Evolutionary conservation across 2,888 invertebrate species (phyloP).

Genomic region (Sipha maydis): DNA sequence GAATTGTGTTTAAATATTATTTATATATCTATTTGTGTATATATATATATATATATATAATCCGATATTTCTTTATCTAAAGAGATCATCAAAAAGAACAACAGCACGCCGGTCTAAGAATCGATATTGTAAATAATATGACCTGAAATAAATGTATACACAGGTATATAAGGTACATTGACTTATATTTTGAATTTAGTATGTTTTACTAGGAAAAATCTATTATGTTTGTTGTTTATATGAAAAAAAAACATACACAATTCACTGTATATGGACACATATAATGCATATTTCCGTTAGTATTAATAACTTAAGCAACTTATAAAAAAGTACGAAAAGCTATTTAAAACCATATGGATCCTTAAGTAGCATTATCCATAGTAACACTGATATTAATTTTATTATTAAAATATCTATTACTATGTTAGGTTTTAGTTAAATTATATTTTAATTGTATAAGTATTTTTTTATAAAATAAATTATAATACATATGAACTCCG

Average conservation of each 20-base stretch:
- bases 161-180: background rate
- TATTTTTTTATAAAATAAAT: too few relatives aligned
- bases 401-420: too few relatives aligned
- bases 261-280: background rate
- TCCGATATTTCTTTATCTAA: background rate
- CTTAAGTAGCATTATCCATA: too few relatives aligned
- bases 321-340: background rate
- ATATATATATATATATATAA: background rate
- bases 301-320: background rate
- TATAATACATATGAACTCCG: too few relatives aligned
- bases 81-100: constrained; percentile 1
- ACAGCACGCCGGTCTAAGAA: background rate
- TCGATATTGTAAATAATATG: background rate
- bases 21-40: background rate
- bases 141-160: background rate
- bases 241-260: background rate
- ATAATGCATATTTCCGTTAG: background rate
- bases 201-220: background rate
- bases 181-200: background rate
- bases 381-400: too few relatives aligned
- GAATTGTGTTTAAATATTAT: background rate
- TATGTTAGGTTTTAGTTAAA: too few relatives aligned
- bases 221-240: background rate
- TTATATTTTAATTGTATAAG: too few relatives aligned
- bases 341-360: too few relatives aligned